phyloP scores from a whole-genome alignment of 2,113 vertebrate genomes.

The Hippocampus guttulatus region DNA sequence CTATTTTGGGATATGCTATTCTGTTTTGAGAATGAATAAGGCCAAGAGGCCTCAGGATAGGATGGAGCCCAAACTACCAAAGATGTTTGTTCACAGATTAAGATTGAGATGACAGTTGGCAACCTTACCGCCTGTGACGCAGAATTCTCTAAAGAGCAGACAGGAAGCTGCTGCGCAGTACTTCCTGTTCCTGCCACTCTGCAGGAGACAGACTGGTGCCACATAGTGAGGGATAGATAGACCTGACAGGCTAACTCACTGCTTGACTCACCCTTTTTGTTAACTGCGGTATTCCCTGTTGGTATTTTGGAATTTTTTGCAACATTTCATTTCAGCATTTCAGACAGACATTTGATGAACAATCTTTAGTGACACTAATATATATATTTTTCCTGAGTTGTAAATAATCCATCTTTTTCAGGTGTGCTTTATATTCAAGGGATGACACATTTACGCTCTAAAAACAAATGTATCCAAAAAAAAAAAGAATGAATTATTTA shows the following conservation, averaged over 20 bases:
- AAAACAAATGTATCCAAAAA: no score
- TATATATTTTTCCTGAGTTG: no score
- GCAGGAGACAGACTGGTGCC: conserved; percentile 76
- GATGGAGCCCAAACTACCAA: conserved; percentile 3
- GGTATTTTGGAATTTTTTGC: conserved; percentile 32
- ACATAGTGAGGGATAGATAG: conserved; percentile 34
- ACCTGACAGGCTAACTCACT: conserved; percentile 48
- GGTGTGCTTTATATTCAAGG: no score
- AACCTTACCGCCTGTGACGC: conserved; percentile 57
- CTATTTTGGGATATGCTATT: conserved; percentile 57
- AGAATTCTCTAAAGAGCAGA: conserved; percentile 51
- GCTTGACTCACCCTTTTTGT: conserved; percentile 32
- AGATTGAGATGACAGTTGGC: conserved; percentile 62
- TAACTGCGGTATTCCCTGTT: conserved; percentile 34
- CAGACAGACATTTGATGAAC: no score
- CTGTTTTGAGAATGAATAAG: conserved; percentile 58
- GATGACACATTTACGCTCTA: no score
- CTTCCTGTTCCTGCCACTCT: conserved; percentile 73
- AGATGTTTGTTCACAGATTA: conserved; percentile 56
- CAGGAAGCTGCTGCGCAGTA: conserved; percentile 71
- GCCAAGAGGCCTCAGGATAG: conserved; percentile 27
- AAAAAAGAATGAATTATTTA: no score
- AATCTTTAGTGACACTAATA: no score
- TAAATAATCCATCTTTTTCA: no score
- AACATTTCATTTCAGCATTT: no score